Percentiles rank a stretch among this genome's conserved stretches.
Conservation (phyloP, 2,113 vertebrate genomes). For the Acanthochromis polyacanthus region DNA sequence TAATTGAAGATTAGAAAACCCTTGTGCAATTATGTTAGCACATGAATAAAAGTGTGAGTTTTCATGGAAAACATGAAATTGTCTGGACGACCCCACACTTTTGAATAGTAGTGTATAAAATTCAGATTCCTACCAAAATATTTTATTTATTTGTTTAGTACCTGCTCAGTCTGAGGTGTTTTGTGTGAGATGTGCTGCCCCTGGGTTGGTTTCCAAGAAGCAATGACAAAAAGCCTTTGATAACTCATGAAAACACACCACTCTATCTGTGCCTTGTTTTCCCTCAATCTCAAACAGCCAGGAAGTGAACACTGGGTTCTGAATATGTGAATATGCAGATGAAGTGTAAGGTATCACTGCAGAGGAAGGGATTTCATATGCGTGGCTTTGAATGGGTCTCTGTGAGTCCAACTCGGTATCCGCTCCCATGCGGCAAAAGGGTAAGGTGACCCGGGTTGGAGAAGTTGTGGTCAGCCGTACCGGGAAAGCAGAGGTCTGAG, state of each 20-base stretch:
- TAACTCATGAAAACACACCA: slow-evolving; percentile 52
- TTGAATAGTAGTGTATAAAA: too few species aligned
- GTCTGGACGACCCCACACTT: too few species aligned
- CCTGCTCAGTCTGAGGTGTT: background rate
- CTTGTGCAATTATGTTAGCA: too few species aligned
- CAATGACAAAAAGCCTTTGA: slow-evolving; percentile 52
- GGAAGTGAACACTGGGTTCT: slow-evolving; percentile 59
- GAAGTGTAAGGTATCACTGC: slow-evolving; percentile 72
- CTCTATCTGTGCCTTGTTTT: slow-evolving; percentile 27
- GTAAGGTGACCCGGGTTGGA: slow-evolving; percentile 67
- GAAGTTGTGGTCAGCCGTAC: slow-evolving; percentile 59
- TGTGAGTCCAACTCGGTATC: slow-evolving; percentile 55
- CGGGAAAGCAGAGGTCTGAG: slow-evolving; percentile 50
- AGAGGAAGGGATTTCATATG: slow-evolving; percentile 75
- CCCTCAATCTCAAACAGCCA: slow-evolving; percentile 59
- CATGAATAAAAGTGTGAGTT: too few species aligned
- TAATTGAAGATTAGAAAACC: too few species aligned
- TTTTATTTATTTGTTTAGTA: background rate
- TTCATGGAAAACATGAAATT: too few species aligned
- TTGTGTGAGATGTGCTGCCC: background rate
- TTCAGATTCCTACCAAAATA: background rate
- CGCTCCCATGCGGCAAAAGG: slow-evolving; percentile 65
- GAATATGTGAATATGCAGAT: slow-evolving; percentile 80
- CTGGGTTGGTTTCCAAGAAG: slow-evolving; percentile 19
- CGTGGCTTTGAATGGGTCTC: slow-evolving; percentile 71